Evolutionary conservation across 2,797 vertebrate species (phyloP).

Genomic region (Hydrolagus colliei): DNA sequence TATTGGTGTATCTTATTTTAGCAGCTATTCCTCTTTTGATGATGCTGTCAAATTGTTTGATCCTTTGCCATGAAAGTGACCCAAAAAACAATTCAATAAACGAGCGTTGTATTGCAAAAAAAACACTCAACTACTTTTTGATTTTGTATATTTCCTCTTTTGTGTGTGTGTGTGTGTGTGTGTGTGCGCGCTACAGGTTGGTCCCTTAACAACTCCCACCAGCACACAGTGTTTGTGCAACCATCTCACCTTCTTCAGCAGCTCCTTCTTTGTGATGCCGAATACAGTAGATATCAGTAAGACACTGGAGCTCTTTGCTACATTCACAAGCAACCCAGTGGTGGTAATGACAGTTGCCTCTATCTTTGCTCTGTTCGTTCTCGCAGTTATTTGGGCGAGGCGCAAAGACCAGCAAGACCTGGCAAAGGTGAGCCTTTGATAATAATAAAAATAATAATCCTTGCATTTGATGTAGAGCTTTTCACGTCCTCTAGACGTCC

Average conservation of each 20-base stretch:
- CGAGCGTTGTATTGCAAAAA: not conserved
- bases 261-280: constrained; percentile 83
- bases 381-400: constrained; percentile 76
- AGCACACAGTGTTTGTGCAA: constrained; percentile 83
- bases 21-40: no score
- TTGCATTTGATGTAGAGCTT: no score
- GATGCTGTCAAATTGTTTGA: no score
- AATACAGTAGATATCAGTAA: constrained; percentile 73
- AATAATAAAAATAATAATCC: no score
- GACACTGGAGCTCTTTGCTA: constrained; percentile 76
- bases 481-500: no score
- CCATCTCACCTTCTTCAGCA: constrained; percentile 88
- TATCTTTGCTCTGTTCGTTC: constrained; percentile 67
- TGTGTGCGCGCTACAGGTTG: constrained; percentile 61
- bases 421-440: constrained; percentile 62
- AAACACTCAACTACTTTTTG: not conserved
- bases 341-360: constrained; percentile 82
- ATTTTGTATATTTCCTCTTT: not conserved
- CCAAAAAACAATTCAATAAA: not conserved
- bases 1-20: constrained; percentile 30
- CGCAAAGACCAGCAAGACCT: constrained; percentile 81
- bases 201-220: constrained; percentile 63
- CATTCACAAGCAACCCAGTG: constrained; percentile 81
- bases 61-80: no score
- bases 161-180: constrained; percentile 51